phyloP scores from a whole-genome alignment of 2,113 vertebrate species.

The Stigmatopora nigra region DNA sequence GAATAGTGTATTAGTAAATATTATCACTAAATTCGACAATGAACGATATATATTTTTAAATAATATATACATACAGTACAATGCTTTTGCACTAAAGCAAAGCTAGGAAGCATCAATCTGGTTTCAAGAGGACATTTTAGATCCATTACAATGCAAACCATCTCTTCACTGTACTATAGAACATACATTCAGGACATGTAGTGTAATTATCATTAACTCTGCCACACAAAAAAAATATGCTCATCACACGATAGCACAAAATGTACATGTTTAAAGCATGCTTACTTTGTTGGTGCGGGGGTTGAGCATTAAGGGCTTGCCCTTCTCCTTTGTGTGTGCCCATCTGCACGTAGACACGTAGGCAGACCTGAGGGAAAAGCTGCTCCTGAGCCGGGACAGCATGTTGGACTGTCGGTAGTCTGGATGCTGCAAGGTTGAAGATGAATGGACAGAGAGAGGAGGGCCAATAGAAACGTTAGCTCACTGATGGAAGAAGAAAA shows the following conservation, averaged over 20 bases:
- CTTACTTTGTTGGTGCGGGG: slow-evolving; percentile 94
- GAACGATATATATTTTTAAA: too few species aligned
- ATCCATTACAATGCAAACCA: not conserved
- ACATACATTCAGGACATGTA: not conserved
- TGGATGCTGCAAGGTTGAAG: slow-evolving; percentile 9
- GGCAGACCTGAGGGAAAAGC: slow-evolving; percentile 49
- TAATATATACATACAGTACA: not conserved
- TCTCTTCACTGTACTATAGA: not conserved
- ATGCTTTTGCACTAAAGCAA: not conserved
- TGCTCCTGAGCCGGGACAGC: slow-evolving; percentile 74
- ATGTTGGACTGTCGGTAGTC: slow-evolving; percentile 59
- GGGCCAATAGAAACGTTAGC: not conserved
- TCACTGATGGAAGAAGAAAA: too few species aligned
- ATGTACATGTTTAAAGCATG: not conserved
- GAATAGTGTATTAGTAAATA: too few species aligned
- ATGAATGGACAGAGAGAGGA: too few species aligned
- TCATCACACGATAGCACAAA: not conserved
- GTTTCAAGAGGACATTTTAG: not conserved
- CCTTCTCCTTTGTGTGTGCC: slow-evolving; percentile 87
- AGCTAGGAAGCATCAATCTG: not conserved
- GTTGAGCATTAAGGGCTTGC: slow-evolving; percentile 90
- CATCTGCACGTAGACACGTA: slow-evolving; percentile 57
- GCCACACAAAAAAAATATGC: not conserved
- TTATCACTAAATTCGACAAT: too few species aligned
- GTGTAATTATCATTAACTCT: slow-evolving; percentile 3